Percentiles rank a stretch among this genome's conserved stretches.
These are phyloP conservation scores for Chromobotia macracanthus DNA, from an alignment of 2,797 vertebrate species.

Conservation along the genomic window DNA sequence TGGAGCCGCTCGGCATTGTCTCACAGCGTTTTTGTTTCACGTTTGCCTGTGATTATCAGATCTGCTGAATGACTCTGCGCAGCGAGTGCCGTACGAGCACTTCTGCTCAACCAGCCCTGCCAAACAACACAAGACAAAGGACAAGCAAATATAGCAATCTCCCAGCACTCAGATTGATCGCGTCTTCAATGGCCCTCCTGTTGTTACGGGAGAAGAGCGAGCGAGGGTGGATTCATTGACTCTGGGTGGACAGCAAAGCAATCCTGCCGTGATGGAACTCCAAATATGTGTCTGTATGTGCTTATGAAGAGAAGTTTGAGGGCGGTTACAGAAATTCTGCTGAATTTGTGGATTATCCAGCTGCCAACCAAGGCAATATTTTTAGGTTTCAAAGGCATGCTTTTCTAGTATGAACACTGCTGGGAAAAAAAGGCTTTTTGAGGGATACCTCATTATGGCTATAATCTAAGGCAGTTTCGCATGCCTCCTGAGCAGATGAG, in stretches of 20 bases:
- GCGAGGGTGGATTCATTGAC: neutral
- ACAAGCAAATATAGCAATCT: conserved; percentile 68
- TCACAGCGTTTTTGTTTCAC: conserved; percentile 62
- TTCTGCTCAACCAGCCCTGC: conserved; percentile 69
- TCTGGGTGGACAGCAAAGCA: neutral
- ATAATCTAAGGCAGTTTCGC: neutral
- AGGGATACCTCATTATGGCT: neutral
- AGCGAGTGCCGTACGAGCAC: conserved; percentile 55
- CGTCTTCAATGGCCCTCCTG: conserved; percentile 59
- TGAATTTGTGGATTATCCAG: neutral
- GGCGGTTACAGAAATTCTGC: neutral
- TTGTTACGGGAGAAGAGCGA: neutral
- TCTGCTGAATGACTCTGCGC: conserved; percentile 67
- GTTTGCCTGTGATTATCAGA: conserved; percentile 70
- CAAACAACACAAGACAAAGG: conserved; percentile 76
- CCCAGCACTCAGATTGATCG: conserved; percentile 68
- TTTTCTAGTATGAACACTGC: neutral
- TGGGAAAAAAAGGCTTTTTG: too few species aligned
- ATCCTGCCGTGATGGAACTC: conserved; percentile 19
- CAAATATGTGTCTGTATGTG: conserved; percentile 19
- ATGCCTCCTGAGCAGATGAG: neutral
- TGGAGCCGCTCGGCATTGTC: conserved; percentile 66
- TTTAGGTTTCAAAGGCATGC: neutral
- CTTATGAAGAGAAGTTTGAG: neutral
- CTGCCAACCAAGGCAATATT: neutral